A percentile compares a stretch with the other conserved stretches of the same genome.
These are phyloP conservation scores for Agonopterix subpropinquella DNA, from an alignment of 2,888 invertebrate genomes.

Conservation along the genomic window DNA sequence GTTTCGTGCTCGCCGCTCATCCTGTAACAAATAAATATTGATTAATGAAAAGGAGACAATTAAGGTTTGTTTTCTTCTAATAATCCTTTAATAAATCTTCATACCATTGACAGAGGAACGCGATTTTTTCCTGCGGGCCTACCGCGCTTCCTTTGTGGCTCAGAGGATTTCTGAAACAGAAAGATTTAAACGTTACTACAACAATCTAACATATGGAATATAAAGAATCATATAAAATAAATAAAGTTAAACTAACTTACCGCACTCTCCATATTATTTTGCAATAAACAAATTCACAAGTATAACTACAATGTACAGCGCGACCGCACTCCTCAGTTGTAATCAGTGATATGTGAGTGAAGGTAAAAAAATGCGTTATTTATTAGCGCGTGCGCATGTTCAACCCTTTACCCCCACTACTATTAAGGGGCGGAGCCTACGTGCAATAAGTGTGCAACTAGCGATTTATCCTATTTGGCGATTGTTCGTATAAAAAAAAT, in stretches of 20 bases:
- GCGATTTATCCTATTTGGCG: too few relatives aligned
- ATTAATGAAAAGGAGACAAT: neutral
- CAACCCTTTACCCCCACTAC: neutral
- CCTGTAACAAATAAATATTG: conserved; percentile 17
- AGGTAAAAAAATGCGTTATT: neutral
- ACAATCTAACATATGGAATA: too few relatives aligned
- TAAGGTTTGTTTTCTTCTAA: neutral
- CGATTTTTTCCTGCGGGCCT: conserved; percentile 37
- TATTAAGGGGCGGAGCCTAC: neutral
- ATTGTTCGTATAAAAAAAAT: too few relatives aligned
- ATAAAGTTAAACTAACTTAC: too few relatives aligned
- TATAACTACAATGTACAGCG: neutral
- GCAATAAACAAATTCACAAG: too few relatives aligned
- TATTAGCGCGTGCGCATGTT: neutral
- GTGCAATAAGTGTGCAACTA: too few relatives aligned
- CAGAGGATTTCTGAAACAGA: neutral
- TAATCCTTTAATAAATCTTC: conserved; percentile 5
- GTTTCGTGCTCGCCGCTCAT: conserved; percentile 38
- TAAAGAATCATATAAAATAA: too few relatives aligned
- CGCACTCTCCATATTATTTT: too few relatives aligned
- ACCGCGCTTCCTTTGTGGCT: conserved; percentile 22
- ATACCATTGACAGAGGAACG: conserved; percentile 31
- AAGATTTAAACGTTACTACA: too few relatives aligned
- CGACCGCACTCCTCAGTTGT: neutral
- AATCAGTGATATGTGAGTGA: neutral